These are phyloP conservation scores for Calliopsis andreniformis DNA, from an alignment of 1,140 invertebrate genomes.

Conservation along the genomic window DNA sequence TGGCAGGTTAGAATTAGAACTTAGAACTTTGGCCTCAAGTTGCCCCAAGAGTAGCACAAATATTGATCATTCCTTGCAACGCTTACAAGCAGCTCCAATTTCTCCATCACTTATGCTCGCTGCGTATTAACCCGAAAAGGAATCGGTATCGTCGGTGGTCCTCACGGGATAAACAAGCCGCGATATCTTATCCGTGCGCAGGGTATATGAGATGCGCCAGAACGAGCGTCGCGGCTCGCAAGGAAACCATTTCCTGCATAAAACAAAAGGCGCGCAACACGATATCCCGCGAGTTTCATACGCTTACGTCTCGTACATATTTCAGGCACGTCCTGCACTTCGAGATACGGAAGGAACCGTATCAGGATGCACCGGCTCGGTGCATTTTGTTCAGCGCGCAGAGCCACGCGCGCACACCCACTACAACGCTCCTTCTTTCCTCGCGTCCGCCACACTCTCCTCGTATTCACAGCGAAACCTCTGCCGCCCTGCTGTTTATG, in stretches of 20 bases:
- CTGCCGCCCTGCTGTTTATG: not conserved
- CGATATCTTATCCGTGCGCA: slow-evolving; percentile 46
- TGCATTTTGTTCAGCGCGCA: slow-evolving; percentile 51
- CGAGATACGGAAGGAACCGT: slow-evolving; percentile 52
- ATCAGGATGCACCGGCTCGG: slow-evolving; percentile 57
- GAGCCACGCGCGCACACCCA: not conserved
- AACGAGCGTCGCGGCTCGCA: slow-evolving; percentile 50
- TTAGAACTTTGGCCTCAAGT: too few relatives aligned
- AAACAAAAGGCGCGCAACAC: slow-evolving; percentile 66
- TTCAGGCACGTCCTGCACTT: slow-evolving; percentile 58
- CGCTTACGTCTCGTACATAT: slow-evolving; percentile 66
- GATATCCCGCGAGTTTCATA: slow-evolving; percentile 65
- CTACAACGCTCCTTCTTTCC: not conserved
- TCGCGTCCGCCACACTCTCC: not conserved
- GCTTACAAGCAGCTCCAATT: too few relatives aligned
- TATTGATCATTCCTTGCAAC: too few relatives aligned
- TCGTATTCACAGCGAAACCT: slow-evolving; percentile 6
- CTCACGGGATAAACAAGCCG: slow-evolving; percentile 33
- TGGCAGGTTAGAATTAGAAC: too few relatives aligned
- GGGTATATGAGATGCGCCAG: slow-evolving; percentile 29
- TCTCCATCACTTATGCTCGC: too few relatives aligned
- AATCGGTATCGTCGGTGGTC: too few relatives aligned
- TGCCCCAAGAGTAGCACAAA: too few relatives aligned
- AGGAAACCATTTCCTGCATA: slow-evolving; percentile 64
- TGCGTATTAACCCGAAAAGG: too few relatives aligned